Conservation (phyloP, 2,797 vertebrate genomes). For the Enteromius argenteus region DNA sequence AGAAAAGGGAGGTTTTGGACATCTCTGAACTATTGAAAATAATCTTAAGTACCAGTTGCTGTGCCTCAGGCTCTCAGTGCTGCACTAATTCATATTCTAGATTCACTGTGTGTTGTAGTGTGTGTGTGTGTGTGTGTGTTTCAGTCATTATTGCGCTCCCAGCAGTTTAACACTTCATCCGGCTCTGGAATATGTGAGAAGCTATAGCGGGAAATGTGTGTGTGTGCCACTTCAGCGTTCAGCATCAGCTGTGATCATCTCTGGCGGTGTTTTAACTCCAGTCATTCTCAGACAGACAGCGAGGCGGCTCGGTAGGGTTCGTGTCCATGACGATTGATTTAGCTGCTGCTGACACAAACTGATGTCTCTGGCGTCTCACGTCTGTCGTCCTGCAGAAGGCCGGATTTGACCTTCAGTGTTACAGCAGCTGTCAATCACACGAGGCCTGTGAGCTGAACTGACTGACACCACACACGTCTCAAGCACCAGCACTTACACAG, state of each 20-base stretch:
- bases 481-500: not conserved
- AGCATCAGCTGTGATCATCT: not conserved
- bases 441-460: conserved; percentile 5
- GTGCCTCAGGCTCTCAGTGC: not conserved
- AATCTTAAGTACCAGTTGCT: not conserved
- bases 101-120: not conserved
- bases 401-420: conserved; percentile 46
- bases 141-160: not conserved
- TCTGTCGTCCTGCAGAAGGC: conserved; percentile 52
- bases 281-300: not conserved
- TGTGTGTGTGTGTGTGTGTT: not conserved
- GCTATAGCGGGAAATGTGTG: not conserved
- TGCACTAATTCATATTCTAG: not conserved
- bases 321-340: not conserved
- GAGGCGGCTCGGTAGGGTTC: not conserved
- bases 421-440: conserved; percentile 32
- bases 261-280: not conserved
- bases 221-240: not conserved
- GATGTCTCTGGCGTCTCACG: conserved; percentile 67
- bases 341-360: conserved; percentile 37
- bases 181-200: not conserved
- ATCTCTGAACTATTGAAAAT: not conserved
- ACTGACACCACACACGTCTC: not conserved
- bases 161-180: not conserved
- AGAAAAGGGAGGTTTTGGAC: not conserved